Conservation (phyloP, 2,888 invertebrate species). For the Latrodectus hesperus region DNA sequence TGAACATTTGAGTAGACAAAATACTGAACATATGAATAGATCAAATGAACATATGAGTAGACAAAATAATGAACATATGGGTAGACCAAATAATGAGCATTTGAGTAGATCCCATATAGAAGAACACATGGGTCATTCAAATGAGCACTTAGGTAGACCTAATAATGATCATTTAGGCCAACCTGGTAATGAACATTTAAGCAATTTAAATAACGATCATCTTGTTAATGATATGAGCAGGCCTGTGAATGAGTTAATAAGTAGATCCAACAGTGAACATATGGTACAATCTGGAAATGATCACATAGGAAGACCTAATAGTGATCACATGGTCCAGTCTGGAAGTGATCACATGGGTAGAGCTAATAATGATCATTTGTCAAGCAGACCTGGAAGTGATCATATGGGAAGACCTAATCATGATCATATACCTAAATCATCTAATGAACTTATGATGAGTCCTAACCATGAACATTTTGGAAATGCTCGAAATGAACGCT, state of each 20-base stretch:
- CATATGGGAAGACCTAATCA: slow-evolving; percentile 55
- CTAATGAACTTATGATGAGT: slow-evolving; percentile 46
- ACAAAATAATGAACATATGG: slow-evolving; percentile 46
- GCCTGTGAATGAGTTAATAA: slow-evolving; percentile 46
- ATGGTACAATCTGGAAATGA: slow-evolving; percentile 44
- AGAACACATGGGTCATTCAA: slow-evolving; percentile 43
- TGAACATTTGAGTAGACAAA: slow-evolving; percentile 36
- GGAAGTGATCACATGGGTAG: slow-evolving; percentile 50
- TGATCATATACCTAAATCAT: slow-evolving; percentile 52
- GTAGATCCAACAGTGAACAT: slow-evolving; percentile 41
- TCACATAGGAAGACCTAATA: slow-evolving; percentile 35
- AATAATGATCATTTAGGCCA: slow-evolving; percentile 46
- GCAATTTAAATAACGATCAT: slow-evolving; percentile 59
- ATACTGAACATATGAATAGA: slow-evolving; percentile 35
- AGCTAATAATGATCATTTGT: slow-evolving; percentile 29
- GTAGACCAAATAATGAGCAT: slow-evolving; percentile 43
- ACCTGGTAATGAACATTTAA: slow-evolving; percentile 49
- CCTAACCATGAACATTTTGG: slow-evolving; percentile 56
- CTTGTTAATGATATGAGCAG: slow-evolving; percentile 55
- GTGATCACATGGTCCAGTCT: slow-evolving; percentile 41
- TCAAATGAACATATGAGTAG: slow-evolving; percentile 34
- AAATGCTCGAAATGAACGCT: slow-evolving; percentile 51
- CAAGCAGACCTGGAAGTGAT: slow-evolving; percentile 49
- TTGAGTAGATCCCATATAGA: slow-evolving; percentile 36
- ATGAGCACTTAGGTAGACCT: slow-evolving; percentile 39